Base-by-base conservation (phyloP, 2,797 vertebrate species). In the Otolemur crassicaudatus region DNA sequence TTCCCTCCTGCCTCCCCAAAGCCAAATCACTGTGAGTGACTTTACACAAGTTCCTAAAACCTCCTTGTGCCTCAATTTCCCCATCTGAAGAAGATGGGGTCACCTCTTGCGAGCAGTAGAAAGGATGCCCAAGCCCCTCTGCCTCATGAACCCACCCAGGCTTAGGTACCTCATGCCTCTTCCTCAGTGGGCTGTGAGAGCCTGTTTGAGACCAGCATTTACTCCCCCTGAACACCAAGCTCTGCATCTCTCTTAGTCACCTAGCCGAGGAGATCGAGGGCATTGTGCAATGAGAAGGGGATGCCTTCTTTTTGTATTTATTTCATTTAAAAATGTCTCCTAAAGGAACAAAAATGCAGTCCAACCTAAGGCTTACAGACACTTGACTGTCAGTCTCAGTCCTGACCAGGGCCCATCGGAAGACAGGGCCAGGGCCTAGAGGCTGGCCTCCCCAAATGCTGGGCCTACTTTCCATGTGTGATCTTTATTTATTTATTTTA, bases 21-120 rank as follows among this genome's bases (percentile, higher is more conserved):
- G 91, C 96, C 97, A 97, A 97, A 96, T 97, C 97, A 98, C 96
- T 98, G 97, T 97, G 96, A 98, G 97, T 94, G 95, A 96, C 95
- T 90, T 97, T 96, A 95, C 97, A 97, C 97, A 97, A 98, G 96
- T 94, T 97, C 96, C 96, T 96, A 97, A 98, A 97, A 97, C 96
- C 87, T 96, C 96, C 97, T 97, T 91, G 97, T 97, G 97, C 97
- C 97, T 97, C 97, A 97, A 96, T 97, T 97, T 98, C 96, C 96
- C 97, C 97, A 97, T 97, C 97, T 98, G 97, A 95, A 98, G 97
- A 98, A 98, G 97, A 97, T 98, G 97, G 97, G 97, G 97, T 97
- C 96, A 97, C 95, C 97, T 97, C 96, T 98, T 97, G 97, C 97
- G 97, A 97, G 97, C 97, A 97, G 94, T 98, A 97, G 97, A 96